phyloP scores from a whole-genome alignment of 2,888 invertebrate genomes.

The Anorthoa munda region DNA sequence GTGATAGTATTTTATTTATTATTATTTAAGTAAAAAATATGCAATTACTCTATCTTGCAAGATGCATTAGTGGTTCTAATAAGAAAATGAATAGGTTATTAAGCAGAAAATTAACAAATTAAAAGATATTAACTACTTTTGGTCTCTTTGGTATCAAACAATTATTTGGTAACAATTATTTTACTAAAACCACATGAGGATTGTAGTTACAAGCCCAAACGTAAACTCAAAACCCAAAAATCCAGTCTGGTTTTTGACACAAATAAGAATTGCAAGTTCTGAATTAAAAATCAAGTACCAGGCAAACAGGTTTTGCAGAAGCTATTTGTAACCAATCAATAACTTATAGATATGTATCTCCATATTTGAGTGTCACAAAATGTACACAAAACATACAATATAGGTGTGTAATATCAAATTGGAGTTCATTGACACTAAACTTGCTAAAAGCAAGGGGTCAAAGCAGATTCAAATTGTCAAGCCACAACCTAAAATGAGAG shows the following conservation, averaged over 20 bases:
- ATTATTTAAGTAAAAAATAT: background rate
- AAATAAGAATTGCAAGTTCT: conserved; percentile 30
- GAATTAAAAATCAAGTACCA: conserved; percentile 41
- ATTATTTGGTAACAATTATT: background rate
- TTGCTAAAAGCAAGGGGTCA: conserved; percentile 26
- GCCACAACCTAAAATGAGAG: conserved; percentile 32
- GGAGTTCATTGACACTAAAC: conserved; percentile 59
- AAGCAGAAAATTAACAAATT: no score
- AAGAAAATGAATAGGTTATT: background rate
- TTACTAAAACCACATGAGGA: conserved; percentile 12
- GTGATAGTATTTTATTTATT: conserved; percentile 6
- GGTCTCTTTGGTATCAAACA: background rate
- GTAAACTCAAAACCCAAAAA: background rate
- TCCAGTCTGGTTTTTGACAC: background rate
- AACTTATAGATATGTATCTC: conserved; percentile 14
- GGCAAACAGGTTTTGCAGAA: conserved; percentile 53
- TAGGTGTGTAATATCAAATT: conserved; percentile 33
- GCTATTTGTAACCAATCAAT: conserved; percentile 51
- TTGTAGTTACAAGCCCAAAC: conserved; percentile 7
- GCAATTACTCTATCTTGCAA: no score
- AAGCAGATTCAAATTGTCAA: conserved; percentile 27
- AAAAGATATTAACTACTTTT: conserved; percentile 1
- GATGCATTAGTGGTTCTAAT: no score
- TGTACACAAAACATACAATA: conserved; percentile 35
- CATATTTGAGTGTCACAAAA: conserved; percentile 22